A percentile compares a stretch with the other conserved stretches of the same genome.
Conservation (phyloP, 2,113 vertebrate species). For the Gallinago media region DNA sequence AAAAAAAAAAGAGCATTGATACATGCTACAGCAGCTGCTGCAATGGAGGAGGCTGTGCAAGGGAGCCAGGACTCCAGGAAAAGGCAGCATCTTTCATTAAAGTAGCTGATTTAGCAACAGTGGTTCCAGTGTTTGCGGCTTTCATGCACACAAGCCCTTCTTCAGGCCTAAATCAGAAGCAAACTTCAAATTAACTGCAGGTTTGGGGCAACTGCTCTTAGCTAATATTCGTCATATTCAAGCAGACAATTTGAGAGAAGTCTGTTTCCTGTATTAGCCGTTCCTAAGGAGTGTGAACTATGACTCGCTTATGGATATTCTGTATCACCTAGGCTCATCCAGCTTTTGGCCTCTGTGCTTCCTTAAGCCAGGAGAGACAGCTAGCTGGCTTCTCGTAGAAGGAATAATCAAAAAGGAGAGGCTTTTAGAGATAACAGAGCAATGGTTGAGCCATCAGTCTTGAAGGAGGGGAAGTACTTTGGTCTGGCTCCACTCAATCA, state of each 20-base stretch:
- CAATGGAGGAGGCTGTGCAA: background rate
- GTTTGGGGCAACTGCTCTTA: background rate
- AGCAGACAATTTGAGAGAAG: background rate
- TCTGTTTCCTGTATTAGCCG: background rate
- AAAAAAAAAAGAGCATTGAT: background rate
- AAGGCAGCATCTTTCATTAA: background rate
- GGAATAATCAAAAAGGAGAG: background rate
- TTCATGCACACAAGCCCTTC: background rate
- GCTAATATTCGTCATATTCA: background rate
- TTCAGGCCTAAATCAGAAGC: background rate
- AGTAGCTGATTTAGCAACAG: background rate
- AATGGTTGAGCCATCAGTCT: background rate
- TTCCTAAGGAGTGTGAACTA: fast-evolving
- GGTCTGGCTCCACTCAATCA: background rate
- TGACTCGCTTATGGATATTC: background rate
- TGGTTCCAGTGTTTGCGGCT: background rate
- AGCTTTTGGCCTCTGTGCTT: background rate
- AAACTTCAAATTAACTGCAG: background rate
- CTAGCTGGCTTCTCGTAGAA: background rate
- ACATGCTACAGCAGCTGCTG: background rate
- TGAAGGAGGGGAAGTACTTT: background rate
- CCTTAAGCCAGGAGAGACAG: background rate
- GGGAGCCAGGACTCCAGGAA: background rate
- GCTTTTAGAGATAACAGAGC: background rate
- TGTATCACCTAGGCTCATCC: background rate